Conservation (phyloP, 2,113 vertebrate genomes). For the Calyptomena viridis region DNA sequence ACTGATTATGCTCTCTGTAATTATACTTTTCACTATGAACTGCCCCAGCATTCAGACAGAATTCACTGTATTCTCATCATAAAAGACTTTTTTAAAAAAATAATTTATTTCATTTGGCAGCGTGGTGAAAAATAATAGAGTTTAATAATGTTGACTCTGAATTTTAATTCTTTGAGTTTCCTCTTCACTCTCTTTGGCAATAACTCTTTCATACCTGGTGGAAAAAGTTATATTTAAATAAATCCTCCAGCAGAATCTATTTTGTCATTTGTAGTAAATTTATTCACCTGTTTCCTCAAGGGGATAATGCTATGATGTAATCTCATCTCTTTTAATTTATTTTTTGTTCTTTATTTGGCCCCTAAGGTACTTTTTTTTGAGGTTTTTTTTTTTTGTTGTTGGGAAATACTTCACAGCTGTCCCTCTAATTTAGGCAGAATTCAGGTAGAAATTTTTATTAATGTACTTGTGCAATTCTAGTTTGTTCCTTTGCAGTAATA, state of each 20-base stretch:
- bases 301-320: neutral
- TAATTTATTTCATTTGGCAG: neutral
- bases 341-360: neutral
- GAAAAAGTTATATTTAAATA: neutral
- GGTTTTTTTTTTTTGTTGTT: neutral
- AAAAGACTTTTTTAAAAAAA: neutral
- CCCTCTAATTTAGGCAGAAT: neutral
- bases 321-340: neutral
- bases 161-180: neutral
- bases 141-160: neutral
- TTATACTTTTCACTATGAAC: neutral
- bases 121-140: neutral
- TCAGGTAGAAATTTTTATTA: neutral
- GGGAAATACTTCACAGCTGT: neutral
- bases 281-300: neutral
- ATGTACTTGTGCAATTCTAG: neutral
- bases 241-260: neutral
- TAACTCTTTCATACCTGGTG: neutral
- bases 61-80: neutral
- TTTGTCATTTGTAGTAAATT: neutral
- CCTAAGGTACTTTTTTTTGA: neutral
- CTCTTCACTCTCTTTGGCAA: neutral
- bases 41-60: neutral
- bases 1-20: neutral
- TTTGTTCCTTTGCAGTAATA: neutral